Percentiles rank a stretch among this genome's conserved stretches.
These are phyloP conservation scores for Cladopsammia gracilis DNA, from an alignment of 64 coral and sea anemone species.

Conservation along the genomic window DNA sequence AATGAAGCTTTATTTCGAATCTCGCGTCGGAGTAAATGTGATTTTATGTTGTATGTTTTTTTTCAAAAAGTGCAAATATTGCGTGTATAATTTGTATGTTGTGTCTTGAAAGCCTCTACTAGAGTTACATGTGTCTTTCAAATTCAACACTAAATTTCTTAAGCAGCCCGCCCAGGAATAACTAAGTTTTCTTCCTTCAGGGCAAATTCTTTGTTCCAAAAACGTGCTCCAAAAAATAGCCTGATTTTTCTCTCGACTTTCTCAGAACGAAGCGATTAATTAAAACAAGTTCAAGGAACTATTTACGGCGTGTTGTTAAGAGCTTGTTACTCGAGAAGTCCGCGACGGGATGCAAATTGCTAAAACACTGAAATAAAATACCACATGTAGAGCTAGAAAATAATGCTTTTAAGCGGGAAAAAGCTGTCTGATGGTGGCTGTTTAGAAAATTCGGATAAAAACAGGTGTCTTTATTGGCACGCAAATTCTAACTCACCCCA, in stretches of 20 bases:
- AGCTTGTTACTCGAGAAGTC: not conserved
- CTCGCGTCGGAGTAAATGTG: not conserved
- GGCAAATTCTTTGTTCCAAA: not conserved
- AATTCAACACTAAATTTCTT: not conserved
- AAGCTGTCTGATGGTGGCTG: not conserved
- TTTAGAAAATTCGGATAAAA: not conserved
- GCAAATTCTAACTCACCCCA: not conserved
- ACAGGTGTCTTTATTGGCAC: constrained; percentile 20
- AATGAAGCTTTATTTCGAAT: not conserved
- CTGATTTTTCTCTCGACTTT: not conserved
- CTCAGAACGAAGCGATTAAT: not conserved
- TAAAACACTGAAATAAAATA: not conserved
- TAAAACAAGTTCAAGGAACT: not conserved
- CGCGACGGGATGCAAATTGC: not conserved
- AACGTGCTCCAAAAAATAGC: not conserved
- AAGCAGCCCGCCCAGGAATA: too few species aligned
- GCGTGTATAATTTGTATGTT: not conserved
- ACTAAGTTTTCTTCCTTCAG: not conserved
- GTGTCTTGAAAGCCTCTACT: not conserved
- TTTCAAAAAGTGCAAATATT: not conserved
- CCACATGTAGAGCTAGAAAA: constrained; percentile 27
- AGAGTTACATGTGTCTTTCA: not conserved
- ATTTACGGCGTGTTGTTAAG: not conserved
- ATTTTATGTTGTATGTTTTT: not conserved
- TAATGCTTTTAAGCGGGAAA: not conserved